Conservation (phyloP, 1,140 invertebrate genomes). For the Cyrtorhinus lividipennis region DNA sequence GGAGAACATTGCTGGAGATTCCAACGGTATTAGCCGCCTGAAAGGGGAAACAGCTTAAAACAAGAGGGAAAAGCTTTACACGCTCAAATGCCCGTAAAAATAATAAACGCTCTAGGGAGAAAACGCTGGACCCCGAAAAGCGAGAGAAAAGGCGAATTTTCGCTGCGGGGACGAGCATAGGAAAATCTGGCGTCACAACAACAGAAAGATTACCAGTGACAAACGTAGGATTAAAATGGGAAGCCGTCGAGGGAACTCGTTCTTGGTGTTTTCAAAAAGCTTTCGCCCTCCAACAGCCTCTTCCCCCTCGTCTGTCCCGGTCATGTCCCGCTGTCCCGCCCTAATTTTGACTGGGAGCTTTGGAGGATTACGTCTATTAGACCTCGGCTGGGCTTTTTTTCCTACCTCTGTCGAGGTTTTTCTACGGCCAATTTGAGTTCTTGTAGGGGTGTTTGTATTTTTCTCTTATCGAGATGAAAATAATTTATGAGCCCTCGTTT, state of each 20-base stretch:
- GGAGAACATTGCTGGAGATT: too few species aligned
- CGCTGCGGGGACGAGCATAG: too few species aligned
- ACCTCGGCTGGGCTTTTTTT: not conserved
- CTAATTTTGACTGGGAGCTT: not conserved
- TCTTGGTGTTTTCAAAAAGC: not conserved
- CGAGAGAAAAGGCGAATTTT: not conserved
- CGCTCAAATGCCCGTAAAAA: not conserved
- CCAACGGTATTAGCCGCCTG: too few species aligned
- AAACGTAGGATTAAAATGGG: not conserved
- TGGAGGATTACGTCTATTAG: not conserved
- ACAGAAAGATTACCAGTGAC: not conserved
- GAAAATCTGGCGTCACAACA: not conserved
- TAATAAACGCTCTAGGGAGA: not conserved
- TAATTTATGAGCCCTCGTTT: not conserved
- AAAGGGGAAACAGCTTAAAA: too few species aligned
- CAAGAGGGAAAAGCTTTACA: not conserved
- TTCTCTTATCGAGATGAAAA: not conserved
- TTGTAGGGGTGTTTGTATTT: too few species aligned
- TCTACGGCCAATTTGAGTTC: not conserved
- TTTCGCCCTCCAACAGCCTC: not conserved
- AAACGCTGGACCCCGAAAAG: not conserved
- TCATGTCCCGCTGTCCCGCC: not conserved
- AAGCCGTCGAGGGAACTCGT: not conserved
- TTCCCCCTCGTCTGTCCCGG: not conserved
- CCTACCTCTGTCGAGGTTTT: not conserved